A percentile compares a stretch with the other conserved stretches of the same genome.
These are phyloP conservation scores for Pseudochaenichthys georgianus DNA, from an alignment of 2,797 vertebrate genomes.

Conservation along the genomic window DNA sequence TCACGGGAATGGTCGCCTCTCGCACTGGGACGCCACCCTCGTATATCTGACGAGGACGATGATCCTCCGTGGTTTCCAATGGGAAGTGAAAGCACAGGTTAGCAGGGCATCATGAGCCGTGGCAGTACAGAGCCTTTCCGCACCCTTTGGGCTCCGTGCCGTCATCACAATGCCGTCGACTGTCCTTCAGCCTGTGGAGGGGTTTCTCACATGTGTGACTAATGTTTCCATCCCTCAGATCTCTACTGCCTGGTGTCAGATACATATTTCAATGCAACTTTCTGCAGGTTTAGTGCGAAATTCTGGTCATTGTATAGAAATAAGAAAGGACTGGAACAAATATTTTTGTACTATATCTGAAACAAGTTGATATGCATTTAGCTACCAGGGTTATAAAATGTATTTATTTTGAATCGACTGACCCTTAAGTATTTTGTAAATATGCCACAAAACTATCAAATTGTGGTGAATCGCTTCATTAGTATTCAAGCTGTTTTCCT, in stretches of 20 bases:
- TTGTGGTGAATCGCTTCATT: conserved; percentile 37
- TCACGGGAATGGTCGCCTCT: conserved; percentile 23
- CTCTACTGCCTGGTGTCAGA: too few relatives aligned
- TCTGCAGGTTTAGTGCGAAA: too few relatives aligned
- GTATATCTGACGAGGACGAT: conserved; percentile 22
- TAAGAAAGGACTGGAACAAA: too few relatives aligned
- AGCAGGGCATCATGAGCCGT: conserved; percentile 29
- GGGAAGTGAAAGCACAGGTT: conserved; percentile 63
- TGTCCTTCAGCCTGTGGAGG: conserved; percentile 55
- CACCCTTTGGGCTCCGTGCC: conserved; percentile 28
- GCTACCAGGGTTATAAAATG: neutral
- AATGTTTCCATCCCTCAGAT: too few relatives aligned
- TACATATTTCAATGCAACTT: too few relatives aligned
- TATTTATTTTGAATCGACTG: neutral
- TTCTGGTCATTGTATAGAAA: too few relatives aligned
- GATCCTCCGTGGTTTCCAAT: conserved; percentile 51
- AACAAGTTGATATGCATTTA: neutral
- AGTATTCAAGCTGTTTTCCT: conserved; percentile 50
- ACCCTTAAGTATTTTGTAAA: neutral
- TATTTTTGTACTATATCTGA: neutral
- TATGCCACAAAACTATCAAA: conserved; percentile 20
- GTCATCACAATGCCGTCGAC: conserved; percentile 28
- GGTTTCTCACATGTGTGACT: neutral
- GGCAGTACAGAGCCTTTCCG: conserved; percentile 13
- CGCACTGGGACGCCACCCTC: neutral